Evolutionary conservation across 1,140 invertebrate genomes (phyloP).

Genomic region (Calosoma granatense): DNA sequence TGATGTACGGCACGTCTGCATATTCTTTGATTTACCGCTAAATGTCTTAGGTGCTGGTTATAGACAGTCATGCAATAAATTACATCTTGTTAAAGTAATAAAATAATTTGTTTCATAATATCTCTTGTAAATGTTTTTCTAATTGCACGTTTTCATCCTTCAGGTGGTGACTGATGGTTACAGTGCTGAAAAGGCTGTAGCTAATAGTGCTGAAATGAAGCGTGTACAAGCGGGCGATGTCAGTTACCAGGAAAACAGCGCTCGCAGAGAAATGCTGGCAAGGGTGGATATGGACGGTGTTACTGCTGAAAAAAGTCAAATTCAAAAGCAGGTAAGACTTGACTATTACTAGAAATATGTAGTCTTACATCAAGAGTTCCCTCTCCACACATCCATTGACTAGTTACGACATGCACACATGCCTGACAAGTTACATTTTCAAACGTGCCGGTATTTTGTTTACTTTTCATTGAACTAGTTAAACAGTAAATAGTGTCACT

Average conservation of each 20-base stretch:
- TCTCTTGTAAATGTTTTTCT: no score
- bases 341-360: no score
- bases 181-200: slow-evolving; percentile 62
- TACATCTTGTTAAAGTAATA: no score
- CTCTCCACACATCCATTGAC: slow-evolving; percentile 36
- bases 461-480: background rate
- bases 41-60: no score
- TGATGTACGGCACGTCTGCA: no score
- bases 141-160: no score
- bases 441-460: slow-evolving; percentile 31
- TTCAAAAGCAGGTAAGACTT: slow-evolving; percentile 54
- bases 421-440: slow-evolving; percentile 27
- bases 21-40: no score
- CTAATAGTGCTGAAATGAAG: slow-evolving; percentile 70
- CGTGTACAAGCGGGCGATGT: slow-evolving; percentile 67
- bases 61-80: no score
- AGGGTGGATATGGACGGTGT: slow-evolving; percentile 64
- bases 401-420: slow-evolving; percentile 17
- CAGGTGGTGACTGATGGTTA: slow-evolving; percentile 68
- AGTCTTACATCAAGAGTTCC: slow-evolving; percentile 35
- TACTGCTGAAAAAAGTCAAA: slow-evolving; percentile 62
- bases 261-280: slow-evolving; percentile 44
- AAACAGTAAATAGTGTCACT: background rate
- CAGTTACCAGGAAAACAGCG: slow-evolving; percentile 63
- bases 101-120: no score